phyloP scores from a whole-genome alignment of 2,888 invertebrate species.

The Cantharis flavilabris region DNA sequence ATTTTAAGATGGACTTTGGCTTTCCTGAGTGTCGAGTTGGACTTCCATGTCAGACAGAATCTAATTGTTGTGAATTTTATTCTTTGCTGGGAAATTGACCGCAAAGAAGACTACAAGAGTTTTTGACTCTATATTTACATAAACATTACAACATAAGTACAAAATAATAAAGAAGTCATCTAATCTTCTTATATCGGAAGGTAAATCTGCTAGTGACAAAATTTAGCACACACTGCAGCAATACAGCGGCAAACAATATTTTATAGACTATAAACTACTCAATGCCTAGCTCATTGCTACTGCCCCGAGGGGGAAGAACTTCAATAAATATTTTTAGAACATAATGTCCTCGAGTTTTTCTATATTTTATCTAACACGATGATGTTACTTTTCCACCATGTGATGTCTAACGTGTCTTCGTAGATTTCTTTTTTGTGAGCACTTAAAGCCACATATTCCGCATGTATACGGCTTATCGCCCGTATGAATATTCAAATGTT shows the following conservation, averaged over 20 bases:
- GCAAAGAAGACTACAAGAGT: no score
- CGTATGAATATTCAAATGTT: neutral
- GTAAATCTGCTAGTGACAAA: neutral
- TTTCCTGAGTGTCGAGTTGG: no score
- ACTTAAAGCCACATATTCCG: neutral
- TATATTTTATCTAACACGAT: neutral
- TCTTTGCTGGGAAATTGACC: no score
- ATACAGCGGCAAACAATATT: neutral
- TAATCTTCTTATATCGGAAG: neutral
- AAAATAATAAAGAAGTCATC: neutral
- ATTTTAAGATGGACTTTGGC: no score
- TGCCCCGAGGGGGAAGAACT: neutral
- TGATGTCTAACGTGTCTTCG: conserved; percentile 45
- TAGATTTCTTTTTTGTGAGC: neutral
- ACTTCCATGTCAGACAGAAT: no score
- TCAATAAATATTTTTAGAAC: neutral
- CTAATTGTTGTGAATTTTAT: no score
- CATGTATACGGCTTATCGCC: neutral
- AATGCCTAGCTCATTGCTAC: neutral
- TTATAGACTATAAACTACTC: neutral
- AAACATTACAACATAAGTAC: neutral
- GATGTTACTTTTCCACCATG: neutral
- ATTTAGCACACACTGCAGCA: neutral
- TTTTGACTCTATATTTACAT: no score
- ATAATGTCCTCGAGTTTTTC: neutral